phyloP scores from a whole-genome alignment of 2,888 invertebrate genomes.

The Eurois occulta region DNA sequence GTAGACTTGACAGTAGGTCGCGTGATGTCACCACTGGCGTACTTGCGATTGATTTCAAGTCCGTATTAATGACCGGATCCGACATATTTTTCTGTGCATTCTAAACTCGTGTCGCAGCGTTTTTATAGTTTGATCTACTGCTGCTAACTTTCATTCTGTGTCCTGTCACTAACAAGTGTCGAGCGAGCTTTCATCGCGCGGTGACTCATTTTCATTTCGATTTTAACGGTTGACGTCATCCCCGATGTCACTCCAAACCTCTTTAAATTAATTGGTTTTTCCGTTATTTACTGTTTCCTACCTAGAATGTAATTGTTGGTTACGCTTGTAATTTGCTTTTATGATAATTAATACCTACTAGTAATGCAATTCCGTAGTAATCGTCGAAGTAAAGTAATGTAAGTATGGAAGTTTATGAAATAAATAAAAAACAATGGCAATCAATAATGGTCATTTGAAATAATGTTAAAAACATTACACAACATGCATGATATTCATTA shows the following conservation, averaged over 20 bases:
- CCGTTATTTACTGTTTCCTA: conserved; percentile 43
- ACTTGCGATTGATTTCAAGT: no score
- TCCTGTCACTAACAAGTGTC: conserved; percentile 65
- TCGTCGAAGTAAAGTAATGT: not conserved
- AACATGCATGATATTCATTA: not conserved
- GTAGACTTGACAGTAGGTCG: no score
- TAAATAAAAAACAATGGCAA: not conserved
- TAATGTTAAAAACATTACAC: not conserved
- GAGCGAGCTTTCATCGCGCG: conserved; percentile 52
- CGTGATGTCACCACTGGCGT: no score
- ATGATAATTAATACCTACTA: not conserved
- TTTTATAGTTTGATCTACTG: conserved; percentile 26
- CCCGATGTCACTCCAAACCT: conserved; percentile 56
- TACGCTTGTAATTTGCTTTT: conserved; percentile 24
- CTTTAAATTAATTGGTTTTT: conserved; percentile 63
- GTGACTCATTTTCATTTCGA: conserved; percentile 72
- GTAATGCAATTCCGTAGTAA: not conserved
- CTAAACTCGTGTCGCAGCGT: not conserved
- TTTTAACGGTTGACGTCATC: conserved; percentile 69
- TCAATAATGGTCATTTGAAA: not conserved
- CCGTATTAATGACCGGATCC: no score
- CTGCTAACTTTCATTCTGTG: conserved; percentile 44
- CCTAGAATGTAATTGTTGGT: conserved; percentile 32
- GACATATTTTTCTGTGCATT: not conserved
- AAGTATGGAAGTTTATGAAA: not conserved